phyloP scores from a whole-genome alignment of 37 sponge, comb jelly and placozoan genomes.

The Spongilla lacustris region DNA sequence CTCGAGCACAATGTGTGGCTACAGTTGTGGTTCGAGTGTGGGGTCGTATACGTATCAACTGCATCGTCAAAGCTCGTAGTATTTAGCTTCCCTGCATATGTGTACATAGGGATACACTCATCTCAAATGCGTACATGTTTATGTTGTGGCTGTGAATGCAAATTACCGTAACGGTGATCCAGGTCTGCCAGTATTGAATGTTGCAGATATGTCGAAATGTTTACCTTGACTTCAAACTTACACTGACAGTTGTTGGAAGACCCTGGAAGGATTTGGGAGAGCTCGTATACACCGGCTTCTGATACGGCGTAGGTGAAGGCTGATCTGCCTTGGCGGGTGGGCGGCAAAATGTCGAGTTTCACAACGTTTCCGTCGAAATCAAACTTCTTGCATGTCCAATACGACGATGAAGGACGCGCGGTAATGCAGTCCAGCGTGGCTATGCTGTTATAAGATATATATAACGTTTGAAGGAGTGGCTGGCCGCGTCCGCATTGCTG shows the following conservation, averaged over 20 bases:
- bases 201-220: background rate
- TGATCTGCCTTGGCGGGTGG: background rate
- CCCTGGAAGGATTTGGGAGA: background rate
- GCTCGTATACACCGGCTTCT: background rate
- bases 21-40: background rate
- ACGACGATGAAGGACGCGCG: background rate
- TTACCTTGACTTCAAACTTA: background rate
- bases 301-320: background rate
- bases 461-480: background rate
- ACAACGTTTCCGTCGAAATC: background rate
- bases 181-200: background rate
- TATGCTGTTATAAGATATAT: background rate
- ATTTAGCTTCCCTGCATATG: background rate
- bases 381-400: background rate
- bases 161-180: background rate
- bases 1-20: background rate
- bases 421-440: background rate
- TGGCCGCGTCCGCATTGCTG: background rate
- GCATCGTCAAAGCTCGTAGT: background rate
- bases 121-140: no score
- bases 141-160: background rate
- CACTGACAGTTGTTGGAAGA: background rate
- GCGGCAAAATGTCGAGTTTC: background rate
- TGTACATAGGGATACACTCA: no score
- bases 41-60: no score